Percentiles rank a stretch among this genome's conserved stretches.
phyloP scores from a whole-genome alignment of 2,888 invertebrate species.

The Frankliniella intonsa region DNA sequence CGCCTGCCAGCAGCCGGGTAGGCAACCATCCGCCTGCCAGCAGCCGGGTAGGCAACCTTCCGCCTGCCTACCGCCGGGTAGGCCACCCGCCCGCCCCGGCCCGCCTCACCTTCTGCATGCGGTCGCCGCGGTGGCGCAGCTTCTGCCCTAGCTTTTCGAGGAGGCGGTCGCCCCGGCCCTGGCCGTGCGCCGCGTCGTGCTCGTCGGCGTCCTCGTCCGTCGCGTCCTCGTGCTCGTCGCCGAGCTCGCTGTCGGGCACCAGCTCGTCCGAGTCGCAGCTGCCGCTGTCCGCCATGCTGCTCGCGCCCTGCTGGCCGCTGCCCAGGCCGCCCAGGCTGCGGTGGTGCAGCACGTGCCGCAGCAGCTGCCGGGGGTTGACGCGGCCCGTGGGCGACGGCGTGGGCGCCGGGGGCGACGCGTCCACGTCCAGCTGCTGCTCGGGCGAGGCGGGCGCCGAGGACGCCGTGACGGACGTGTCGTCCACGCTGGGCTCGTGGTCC shows the following conservation, averaged over 20 bases:
- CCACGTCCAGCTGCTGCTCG: background rate
- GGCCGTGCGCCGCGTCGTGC: constrained; percentile 25
- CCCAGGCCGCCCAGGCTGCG: constrained; percentile 29
- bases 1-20: too few relatives aligned
- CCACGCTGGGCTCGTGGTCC: constrained; percentile 30
- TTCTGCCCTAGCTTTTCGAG: constrained; percentile 53
- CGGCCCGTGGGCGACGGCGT: constrained; percentile 28
- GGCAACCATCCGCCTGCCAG: too few relatives aligned
- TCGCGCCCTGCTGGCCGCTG: background rate
- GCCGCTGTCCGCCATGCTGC: constrained; percentile 3
- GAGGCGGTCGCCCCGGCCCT: constrained; percentile 39
- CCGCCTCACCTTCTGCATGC: constrained; percentile 56
- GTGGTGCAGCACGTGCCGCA: constrained; percentile 37
- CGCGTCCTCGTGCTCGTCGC: constrained; percentile 9
- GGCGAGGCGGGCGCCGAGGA: background rate
- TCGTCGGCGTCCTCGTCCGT: constrained; percentile 35
- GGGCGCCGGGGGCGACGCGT: background rate
- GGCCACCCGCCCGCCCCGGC: background rate
- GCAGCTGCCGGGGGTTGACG: constrained; percentile 35
- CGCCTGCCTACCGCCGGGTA: too few relatives aligned
- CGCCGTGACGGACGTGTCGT: background rate
- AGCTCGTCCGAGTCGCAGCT: constrained; percentile 24
- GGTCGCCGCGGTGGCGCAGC: constrained; percentile 55
- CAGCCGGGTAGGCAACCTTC: too few relatives aligned
- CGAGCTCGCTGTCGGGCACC: constrained; percentile 36